These are phyloP conservation scores for Achlya flavicornis DNA, from an alignment of 2,888 invertebrate species.

Conservation along the genomic window DNA sequence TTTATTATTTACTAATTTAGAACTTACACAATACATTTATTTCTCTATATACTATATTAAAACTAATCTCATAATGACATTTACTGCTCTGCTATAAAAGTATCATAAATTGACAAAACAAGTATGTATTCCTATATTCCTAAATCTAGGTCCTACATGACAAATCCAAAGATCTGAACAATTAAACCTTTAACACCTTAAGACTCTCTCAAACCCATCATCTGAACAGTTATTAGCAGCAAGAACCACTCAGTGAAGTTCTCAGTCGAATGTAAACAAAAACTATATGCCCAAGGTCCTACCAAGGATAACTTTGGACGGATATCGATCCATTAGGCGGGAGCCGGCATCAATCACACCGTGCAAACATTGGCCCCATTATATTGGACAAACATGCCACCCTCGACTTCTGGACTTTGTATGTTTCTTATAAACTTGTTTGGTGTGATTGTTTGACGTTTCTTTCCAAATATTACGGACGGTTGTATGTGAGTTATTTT, in stretches of 20 bases:
- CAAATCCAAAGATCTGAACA: background rate
- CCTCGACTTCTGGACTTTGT: slow-evolving; percentile 54
- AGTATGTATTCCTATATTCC: background rate
- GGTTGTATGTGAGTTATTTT: slow-evolving; percentile 25
- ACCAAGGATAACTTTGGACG: slow-evolving; percentile 33
- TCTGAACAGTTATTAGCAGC: background rate
- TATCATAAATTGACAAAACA: too few relatives aligned
- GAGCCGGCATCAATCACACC: slow-evolving; percentile 69
- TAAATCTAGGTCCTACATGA: background rate
- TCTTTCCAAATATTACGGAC: slow-evolving; percentile 23
- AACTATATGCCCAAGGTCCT: slow-evolving; percentile 33
- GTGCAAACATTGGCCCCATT: slow-evolving; percentile 71
- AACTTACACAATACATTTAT: too few relatives aligned
- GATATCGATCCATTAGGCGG: slow-evolving; percentile 69
- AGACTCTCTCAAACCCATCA: background rate
- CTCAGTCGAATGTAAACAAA: slow-evolving; percentile 31
- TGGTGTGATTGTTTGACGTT: slow-evolving; percentile 34
- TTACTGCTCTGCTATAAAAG: too few relatives aligned
- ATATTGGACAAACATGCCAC: slow-evolving; percentile 65
- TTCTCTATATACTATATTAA: too few relatives aligned
- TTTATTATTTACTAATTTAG: too few relatives aligned
- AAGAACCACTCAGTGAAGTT: background rate
- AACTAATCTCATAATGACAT: too few relatives aligned
- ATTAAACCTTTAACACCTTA: background rate
- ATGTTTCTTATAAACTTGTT: slow-evolving; percentile 59